These are phyloP conservation scores for Crypturellus tataupa DNA, from an alignment of 2,797 vertebrate genomes.

Conservation along the genomic window DNA sequence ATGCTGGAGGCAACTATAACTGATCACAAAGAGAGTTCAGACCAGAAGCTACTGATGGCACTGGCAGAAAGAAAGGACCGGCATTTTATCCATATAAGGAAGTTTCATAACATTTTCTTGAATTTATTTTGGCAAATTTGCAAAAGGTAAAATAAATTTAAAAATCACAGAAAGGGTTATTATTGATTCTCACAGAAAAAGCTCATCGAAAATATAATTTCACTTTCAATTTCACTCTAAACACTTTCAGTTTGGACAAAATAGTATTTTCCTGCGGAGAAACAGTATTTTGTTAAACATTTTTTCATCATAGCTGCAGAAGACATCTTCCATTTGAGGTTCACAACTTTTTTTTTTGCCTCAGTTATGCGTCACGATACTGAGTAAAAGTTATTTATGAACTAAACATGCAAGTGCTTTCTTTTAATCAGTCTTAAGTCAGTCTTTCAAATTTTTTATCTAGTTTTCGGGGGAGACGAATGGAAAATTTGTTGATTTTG, in stretches of 20 bases:
- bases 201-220: background rate
- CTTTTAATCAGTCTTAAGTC: background rate
- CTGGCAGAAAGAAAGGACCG: background rate
- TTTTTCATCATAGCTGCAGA: background rate
- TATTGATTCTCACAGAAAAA: background rate
- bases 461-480: background rate
- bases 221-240: too few species aligned
- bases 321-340: background rate
- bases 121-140: background rate
- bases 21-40: background rate
- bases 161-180: background rate
- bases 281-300: background rate
- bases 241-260: background rate
- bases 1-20: background rate
- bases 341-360: background rate
- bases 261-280: background rate
- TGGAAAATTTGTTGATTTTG: background rate
- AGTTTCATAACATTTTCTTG: background rate
- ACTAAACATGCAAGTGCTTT: background rate
- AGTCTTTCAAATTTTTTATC: background rate
- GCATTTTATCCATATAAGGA: background rate
- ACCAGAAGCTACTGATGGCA: rapidly evolving
- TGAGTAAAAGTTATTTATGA: background rate
- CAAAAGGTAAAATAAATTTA: background rate
- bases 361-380: background rate